Percentiles rank a stretch among this genome's conserved stretches.
Conservation (phyloP, 2,113 vertebrate genomes). For the Stictonetta naevosa region DNA sequence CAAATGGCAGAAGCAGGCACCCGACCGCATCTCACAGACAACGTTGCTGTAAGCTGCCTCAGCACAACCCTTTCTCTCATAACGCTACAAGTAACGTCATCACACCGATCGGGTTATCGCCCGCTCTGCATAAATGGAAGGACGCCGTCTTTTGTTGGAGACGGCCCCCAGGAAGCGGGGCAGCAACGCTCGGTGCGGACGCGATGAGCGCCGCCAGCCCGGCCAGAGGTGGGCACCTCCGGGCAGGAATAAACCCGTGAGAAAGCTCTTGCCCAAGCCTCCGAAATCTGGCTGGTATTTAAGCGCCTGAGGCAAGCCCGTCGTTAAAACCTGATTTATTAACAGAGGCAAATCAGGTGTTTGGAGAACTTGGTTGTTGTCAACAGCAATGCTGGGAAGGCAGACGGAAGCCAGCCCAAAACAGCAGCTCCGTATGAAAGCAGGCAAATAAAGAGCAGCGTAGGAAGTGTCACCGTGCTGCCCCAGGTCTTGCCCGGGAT, state of each 20-base stretch:
- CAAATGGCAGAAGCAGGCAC: not conserved
- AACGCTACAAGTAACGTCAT: not conserved
- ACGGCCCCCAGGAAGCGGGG: not conserved
- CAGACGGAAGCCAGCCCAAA: not conserved
- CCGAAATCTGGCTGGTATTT: not conserved
- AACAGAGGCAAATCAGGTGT: slow-evolving; percentile 35
- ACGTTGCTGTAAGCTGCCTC: not conserved
- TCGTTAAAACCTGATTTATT: slow-evolving; percentile 64
- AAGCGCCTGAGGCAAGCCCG: not conserved
- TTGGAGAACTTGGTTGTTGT: not conserved
- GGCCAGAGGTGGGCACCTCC: not conserved
- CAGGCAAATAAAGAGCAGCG: not conserved
- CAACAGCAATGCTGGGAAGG: not conserved
- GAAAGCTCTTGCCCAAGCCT: not conserved
- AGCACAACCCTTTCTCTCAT: not conserved
- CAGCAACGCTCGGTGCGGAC: not conserved
- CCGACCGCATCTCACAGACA: not conserved
- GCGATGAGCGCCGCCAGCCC: not conserved
- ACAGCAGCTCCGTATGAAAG: not conserved
- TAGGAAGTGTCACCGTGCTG: not conserved
- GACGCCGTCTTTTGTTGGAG: not conserved
- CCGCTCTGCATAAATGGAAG: slow-evolving; percentile 3
- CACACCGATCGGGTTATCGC: not conserved
- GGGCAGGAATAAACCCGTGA: not conserved
- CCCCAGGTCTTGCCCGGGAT: accelerated